Evolutionary conservation across 2,797 vertebrate species (phyloP).

Genomic region (Oreochromis grahami): DNA sequence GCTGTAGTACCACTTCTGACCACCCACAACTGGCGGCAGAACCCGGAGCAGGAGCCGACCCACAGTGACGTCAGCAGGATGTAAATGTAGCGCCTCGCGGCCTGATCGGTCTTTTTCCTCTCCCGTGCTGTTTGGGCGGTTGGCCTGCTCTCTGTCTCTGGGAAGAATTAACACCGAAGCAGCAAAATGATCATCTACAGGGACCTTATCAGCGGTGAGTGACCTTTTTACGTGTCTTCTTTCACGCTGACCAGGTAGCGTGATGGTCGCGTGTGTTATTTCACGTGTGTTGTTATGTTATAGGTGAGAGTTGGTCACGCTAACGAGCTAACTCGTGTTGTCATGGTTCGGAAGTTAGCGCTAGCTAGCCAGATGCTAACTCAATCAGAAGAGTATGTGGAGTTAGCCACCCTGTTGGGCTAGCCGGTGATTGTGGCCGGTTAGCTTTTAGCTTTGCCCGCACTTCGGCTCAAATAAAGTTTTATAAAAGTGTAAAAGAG

Average conservation of each 20-base stretch:
- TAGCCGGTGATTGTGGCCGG: neutral
- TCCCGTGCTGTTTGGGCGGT: constrained; percentile 9
- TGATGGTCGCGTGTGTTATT: fast-evolving
- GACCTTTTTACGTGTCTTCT: fast-evolving
- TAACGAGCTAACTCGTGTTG: constrained; percentile 38
- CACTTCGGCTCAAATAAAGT: neutral
- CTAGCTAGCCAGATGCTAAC: neutral
- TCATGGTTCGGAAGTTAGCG: neutral
- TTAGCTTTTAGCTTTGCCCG: neutral
- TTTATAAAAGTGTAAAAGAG: neutral
- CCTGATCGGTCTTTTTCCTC: constrained; percentile 54
- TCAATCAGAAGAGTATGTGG: neutral
- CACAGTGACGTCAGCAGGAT: constrained; percentile 56
- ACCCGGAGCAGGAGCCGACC: neutral
- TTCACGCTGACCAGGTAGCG: fast-evolving
- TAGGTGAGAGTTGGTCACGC: neutral
- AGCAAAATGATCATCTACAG: constrained; percentile 70
- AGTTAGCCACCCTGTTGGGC: neutral
- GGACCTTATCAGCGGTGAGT: constrained; percentile 52
- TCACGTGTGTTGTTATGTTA: neutral
- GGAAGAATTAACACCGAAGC: constrained; percentile 15
- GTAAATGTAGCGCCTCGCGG: constrained; percentile 37
- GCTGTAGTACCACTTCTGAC: neutral
- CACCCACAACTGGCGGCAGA: constrained; percentile 9
- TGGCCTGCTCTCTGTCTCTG: constrained; percentile 12